Base-by-base conservation (phyloP, 2,113 vertebrate genomes). In the Paedocypris sp. region DNA sequence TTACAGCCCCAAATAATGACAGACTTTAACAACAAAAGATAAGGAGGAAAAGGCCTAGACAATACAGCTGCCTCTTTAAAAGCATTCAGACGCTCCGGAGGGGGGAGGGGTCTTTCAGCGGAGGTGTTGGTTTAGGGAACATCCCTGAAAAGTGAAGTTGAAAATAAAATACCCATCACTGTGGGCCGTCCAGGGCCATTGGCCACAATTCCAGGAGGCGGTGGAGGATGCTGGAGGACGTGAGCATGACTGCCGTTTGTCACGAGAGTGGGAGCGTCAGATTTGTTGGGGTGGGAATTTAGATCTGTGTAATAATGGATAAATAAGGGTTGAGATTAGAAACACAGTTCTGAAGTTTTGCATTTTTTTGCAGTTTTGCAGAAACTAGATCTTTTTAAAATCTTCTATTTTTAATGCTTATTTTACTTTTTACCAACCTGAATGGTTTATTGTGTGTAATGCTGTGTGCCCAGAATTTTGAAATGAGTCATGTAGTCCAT, bases 181-280 rank as follows among this genome's bases (percentile, higher is more conserved):
- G 85, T 74, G 51, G 88, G 85, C 75, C 85, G 89, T 1, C 83
- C 77, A 41, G 80, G 76, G n/a, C 69, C 80, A 15, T 54, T 49
- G 16, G 69, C 28, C 3, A 75, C 58, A 16, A 73, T 50, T 64
- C 66, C 82, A 10, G 79, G 49, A 32, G 76, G 84, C 49, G 82
- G 88, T 46, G 62, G 51, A 66, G 84, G 3, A 2, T 81, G 85
- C 42, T 87, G 88, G 9, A 66, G 53, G 49, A 77, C 76, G 10
- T 86, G 76, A 3, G 82, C 80, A 16, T 91, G 88, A 68, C 70
- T 87, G 71, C 86, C 88, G 5, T 91, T 93, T 73, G 86, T 82
- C 70, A 78, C 43, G 3, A 80, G 62, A 23, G 75, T 64, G 3
- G 85, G 69, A 9, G 69, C 63, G 3, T 83, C 71, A 0, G 67